A percentile compares a stretch with the other conserved stretches of the same genome.
Evolutionary conservation across 2,797 vertebrate species (phyloP).

Genomic region (Spinibarbus caldwelli): DNA sequence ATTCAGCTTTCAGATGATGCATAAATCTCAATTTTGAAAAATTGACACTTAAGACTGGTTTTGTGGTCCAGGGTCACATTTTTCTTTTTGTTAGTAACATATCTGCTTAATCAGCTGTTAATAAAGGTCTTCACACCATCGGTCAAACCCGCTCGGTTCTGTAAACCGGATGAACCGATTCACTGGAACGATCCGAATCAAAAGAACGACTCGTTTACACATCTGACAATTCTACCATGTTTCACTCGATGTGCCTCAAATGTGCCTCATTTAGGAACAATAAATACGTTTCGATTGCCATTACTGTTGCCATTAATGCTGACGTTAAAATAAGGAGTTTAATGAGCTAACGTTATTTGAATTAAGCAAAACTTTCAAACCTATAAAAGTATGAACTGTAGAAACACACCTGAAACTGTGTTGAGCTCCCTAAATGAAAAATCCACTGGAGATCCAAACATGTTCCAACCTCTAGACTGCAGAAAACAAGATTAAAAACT

Average conservation of each 20-base stretch:
- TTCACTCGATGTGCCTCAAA: neutral
- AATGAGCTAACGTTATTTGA: neutral
- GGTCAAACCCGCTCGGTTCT: neutral
- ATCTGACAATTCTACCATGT: neutral
- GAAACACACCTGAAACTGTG: conserved; percentile 69
- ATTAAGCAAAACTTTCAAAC: neutral
- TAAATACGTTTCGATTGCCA: neutral
- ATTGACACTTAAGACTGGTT: too few species aligned
- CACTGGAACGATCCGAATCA: neutral
- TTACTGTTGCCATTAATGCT: too few species aligned
- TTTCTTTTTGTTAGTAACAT: neutral
- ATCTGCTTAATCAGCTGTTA: neutral
- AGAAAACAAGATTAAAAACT: conserved; percentile 7
- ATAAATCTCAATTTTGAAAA: too few species aligned
- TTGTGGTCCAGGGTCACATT: too few species aligned
- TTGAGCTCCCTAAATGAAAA: conserved; percentile 83
- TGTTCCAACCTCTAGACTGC: conserved; percentile 57
- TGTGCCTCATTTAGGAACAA: neutral
- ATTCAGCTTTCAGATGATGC: too few species aligned
- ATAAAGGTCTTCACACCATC: neutral
- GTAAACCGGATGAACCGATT: neutral
- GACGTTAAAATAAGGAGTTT: neutral
- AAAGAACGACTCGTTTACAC: neutral
- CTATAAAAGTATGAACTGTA: neutral
- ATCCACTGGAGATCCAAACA: conserved; percentile 81